A percentile compares a stretch with the other conserved stretches of the same genome.
Evolutionary conservation across 1,140 invertebrate species (phyloP).

Genomic region (Meloidogyne hapla): DNA sequence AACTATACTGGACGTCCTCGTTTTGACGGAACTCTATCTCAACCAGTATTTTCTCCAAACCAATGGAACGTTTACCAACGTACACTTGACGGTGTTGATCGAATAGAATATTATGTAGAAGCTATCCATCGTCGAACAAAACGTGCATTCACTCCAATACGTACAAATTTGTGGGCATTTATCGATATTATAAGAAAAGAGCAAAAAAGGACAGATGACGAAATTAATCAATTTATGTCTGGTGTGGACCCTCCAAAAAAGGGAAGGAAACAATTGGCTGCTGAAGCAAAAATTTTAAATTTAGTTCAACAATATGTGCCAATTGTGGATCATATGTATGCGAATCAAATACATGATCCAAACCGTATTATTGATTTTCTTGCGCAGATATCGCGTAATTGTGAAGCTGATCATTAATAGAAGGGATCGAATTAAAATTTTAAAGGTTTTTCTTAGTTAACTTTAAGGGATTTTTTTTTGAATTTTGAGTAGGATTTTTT

Average conservation of each 20-base stretch:
- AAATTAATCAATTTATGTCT: conserved; percentile 9
- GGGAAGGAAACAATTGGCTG: neutral
- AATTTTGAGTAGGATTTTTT: no score
- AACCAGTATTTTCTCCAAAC: conserved; percentile 15
- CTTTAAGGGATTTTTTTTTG: no score
- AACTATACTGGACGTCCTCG: conserved; percentile 22
- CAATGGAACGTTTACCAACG: conserved; percentile 24
- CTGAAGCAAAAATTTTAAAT: conserved; percentile 13
- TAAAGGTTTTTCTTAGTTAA: no score
- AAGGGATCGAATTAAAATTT: no score
- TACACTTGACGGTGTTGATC: neutral
- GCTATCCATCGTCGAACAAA: conserved; percentile 14
- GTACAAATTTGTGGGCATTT: neutral
- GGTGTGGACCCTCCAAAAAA: conserved; percentile 11
- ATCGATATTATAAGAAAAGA: conserved; percentile 21
- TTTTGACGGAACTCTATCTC: conserved; percentile 13
- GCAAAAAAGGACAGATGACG: conserved; percentile 6
- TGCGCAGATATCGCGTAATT: conserved; percentile 10
- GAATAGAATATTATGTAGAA: neutral
- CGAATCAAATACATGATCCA: conserved; percentile 7
- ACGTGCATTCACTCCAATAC: neutral
- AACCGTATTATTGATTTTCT: conserved; percentile 21
- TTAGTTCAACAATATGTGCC: conserved; percentile 8
- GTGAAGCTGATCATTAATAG: conserved; percentile 17
- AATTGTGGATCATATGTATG: conserved; percentile 9